Conservation (phyloP, 2,113 vertebrate species). For the Ammodytes marinus region DNA sequence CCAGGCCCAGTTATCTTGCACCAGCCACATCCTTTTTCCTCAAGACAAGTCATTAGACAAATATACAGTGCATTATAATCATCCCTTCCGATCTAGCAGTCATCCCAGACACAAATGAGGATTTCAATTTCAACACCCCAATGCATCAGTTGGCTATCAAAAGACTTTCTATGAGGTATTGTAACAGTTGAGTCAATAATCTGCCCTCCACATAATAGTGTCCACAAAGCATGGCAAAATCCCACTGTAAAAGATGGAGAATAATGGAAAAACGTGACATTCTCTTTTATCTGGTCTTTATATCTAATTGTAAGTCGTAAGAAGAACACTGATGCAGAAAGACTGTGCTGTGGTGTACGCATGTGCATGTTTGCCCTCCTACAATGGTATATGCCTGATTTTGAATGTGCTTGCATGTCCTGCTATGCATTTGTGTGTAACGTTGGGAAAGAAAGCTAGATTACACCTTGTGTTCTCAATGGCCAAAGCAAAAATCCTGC, state of each 20-base stretch:
- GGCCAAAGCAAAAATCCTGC: constrained; percentile 74
- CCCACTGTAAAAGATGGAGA: background rate
- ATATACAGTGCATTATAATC: constrained; percentile 16
- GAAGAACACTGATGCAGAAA: constrained; percentile 87
- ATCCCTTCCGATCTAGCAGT: constrained; percentile 10
- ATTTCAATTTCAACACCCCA: constrained; percentile 12
- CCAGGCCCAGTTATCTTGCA: background rate
- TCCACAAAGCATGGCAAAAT: constrained; percentile 40
- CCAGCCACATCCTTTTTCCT: background rate
- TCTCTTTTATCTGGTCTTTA: background rate
- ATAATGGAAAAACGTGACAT: background rate
- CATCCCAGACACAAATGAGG: constrained; percentile 8
- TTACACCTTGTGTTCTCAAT: constrained; percentile 86
- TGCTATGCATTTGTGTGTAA: constrained; percentile 82
- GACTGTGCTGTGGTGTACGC: constrained; percentile 87
- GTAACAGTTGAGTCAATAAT: constrained; percentile 21
- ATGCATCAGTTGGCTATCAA: constrained; percentile 29
- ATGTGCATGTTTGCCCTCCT: constrained; percentile 75
- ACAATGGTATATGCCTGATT: constrained; percentile 72
- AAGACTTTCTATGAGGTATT: constrained; percentile 20
- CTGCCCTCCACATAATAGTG: constrained; percentile 12
- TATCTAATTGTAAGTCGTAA: background rate
- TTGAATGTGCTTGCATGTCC: constrained; percentile 85
- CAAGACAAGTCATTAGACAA: constrained; percentile 30
- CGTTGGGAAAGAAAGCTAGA: constrained; percentile 86